Evolutionary conservation across 2,113 vertebrate species (phyloP).

Genomic region (Corvus cornix): DNA sequence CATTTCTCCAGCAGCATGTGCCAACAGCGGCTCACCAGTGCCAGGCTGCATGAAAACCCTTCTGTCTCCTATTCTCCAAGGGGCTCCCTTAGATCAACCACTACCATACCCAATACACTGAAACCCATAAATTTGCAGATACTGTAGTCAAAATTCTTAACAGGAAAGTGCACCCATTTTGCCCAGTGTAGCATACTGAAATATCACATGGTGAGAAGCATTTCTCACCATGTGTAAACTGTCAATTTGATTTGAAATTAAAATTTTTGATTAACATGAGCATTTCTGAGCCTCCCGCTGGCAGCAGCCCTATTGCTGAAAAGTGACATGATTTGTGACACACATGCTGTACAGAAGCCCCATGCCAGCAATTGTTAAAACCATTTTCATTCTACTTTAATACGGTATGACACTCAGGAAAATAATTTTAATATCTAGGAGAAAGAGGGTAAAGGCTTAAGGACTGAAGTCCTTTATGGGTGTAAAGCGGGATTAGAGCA

Average conservation of each 20-base stretch:
- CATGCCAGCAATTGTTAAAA: conserved; percentile 67
- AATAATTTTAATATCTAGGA: conserved; percentile 65
- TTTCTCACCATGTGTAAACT: conserved; percentile 74
- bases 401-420: conserved; percentile 59
- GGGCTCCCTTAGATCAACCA: conserved; percentile 49
- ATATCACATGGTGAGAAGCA: conserved; percentile 69
- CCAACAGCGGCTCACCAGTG: conserved; percentile 49
- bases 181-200: conserved; percentile 64
- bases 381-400: conserved; percentile 69
- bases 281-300: conserved; percentile 71
- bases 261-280: conserved; percentile 73
- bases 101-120: conserved; percentile 56
- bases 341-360: conserved; percentile 68
- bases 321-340: conserved; percentile 74
- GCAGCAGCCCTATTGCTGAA: conserved; percentile 70
- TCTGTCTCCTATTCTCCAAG: conserved; percentile 65
- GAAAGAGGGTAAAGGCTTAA: conserved; percentile 46
- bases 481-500: conserved; percentile 41
- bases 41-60: conserved; percentile 63
- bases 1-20: conserved; percentile 64
- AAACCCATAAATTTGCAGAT: conserved; percentile 60
- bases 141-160: conserved; percentile 54
- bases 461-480: conserved; percentile 12
- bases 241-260: conserved; percentile 75
- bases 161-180: conserved; percentile 69